phyloP scores from a whole-genome alignment of 2,888 invertebrate species.

The Callosobruchus maculatus region DNA sequence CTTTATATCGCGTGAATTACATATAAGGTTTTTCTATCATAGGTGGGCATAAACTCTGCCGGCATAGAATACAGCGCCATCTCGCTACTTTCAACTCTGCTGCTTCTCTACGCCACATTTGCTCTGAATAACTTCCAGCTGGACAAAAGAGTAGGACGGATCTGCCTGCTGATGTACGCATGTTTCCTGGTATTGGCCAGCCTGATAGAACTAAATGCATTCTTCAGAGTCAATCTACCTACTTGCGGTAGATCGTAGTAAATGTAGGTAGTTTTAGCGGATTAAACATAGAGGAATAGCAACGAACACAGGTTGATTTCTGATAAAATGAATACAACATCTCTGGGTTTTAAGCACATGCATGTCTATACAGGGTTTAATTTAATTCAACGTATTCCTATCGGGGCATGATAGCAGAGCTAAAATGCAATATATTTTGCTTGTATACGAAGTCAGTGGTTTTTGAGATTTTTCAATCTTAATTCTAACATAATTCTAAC shows the following conservation, averaged over 20 bases:
- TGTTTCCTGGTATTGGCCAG: constrained; percentile 84
- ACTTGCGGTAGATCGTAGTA: constrained; percentile 56
- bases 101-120: constrained; percentile 80
- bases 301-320: no score
- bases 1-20: no score
- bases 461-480: no score
- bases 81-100: constrained; percentile 79
- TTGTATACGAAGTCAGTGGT: no score
- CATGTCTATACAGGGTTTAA: no score
- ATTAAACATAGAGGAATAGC: background rate
- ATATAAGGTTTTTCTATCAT: constrained; percentile 18
- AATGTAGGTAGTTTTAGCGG: background rate
- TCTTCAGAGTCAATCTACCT: constrained; percentile 86
- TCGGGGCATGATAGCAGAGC: no score
- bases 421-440: no score
- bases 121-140: constrained; percentile 84
- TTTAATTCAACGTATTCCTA: no score
- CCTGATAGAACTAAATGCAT: constrained; percentile 88
- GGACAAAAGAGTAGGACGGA: constrained; percentile 79
- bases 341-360: no score
- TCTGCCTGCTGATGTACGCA: constrained; percentile 83
- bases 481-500: no score
- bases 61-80: constrained; percentile 89
- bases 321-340: no score
- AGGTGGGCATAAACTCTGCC: constrained; percentile 84